Evolutionary conservation across 1,140 invertebrate species (phyloP).

Genomic region (Ylistrum balloti): DNA sequence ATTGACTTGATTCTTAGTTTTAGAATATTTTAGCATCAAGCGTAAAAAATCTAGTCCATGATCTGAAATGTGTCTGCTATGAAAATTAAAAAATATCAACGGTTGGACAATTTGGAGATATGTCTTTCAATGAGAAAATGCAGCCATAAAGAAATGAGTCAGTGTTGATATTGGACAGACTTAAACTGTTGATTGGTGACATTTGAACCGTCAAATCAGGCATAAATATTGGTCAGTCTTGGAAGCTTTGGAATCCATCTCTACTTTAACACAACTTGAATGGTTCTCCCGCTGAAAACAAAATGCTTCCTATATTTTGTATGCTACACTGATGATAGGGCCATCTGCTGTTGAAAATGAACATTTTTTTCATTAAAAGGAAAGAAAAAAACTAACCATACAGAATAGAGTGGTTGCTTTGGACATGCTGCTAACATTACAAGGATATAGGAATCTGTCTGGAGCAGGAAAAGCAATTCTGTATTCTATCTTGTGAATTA

Average conservation of each 20-base stretch:
- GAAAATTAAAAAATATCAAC: slow-evolving; percentile 18
- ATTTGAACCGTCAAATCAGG: background rate
- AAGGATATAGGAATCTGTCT: background rate
- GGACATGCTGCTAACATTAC: background rate
- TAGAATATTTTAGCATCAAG: slow-evolving; percentile 34
- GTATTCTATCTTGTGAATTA: background rate
- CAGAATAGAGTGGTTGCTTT: background rate
- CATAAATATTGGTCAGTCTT: background rate
- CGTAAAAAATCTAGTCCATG: background rate
- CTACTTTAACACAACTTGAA: background rate
- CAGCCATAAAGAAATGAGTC: background rate
- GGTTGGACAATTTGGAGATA: background rate
- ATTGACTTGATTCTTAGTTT: background rate
- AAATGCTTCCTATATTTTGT: background rate
- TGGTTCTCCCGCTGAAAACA: background rate
- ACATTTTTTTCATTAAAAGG: background rate
- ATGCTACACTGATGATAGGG: background rate
- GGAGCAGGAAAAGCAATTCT: slow-evolving; percentile 15
- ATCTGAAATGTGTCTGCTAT: slow-evolving; percentile 15
- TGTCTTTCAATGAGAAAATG: background rate
- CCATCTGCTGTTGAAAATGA: background rate
- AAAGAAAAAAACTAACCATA: background rate
- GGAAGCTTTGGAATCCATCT: background rate
- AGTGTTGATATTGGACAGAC: background rate
- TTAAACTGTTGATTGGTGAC: background rate